A percentile compares a stretch with the other conserved stretches of the same genome.
phyloP scores from a whole-genome alignment of 64 coral and sea anemone species.

The Montipora sp. region DNA sequence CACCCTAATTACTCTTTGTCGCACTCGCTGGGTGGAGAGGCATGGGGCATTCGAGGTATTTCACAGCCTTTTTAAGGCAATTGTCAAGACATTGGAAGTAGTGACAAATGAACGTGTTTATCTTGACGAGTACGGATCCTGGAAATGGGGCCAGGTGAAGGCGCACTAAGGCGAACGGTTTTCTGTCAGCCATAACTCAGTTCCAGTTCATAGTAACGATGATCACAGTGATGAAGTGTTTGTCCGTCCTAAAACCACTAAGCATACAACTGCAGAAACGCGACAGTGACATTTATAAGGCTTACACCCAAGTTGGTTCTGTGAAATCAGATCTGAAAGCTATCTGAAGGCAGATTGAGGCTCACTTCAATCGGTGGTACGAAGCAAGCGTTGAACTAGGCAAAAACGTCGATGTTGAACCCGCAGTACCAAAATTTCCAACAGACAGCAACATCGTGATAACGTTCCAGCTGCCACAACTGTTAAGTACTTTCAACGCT shows the following conservation, averaged over 20 bases:
- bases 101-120: constrained; percentile 37
- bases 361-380: constrained; percentile 33
- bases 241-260: constrained; percentile 42
- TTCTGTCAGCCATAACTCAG: constrained; percentile 46
- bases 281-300: constrained; percentile 61
- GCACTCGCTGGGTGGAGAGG: constrained; percentile 58
- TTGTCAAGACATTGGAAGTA: constrained; percentile 33
- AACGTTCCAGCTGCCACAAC: constrained; percentile 16
- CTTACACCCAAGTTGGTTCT: constrained; percentile 44
- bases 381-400: constrained; percentile 18
- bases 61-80: constrained; percentile 34
- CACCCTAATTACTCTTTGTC: constrained; percentile 52
- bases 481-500: constrained; percentile 30
- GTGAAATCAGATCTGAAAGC: constrained; percentile 54
- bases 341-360: constrained; percentile 34
- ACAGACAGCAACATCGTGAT: constrained; percentile 34
- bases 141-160: constrained; percentile 42
- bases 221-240: constrained; percentile 66
- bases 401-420: constrained; percentile 23
- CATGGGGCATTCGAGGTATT: constrained; percentile 40
- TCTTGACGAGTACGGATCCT: constrained; percentile 29
- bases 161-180: constrained; percentile 47
- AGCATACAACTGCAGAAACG: constrained; percentile 62
- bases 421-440: constrained; percentile 34
- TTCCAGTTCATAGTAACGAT: constrained; percentile 62